phyloP scores from a whole-genome alignment of 2,888 invertebrate genomes.

The Asteroscopus sphinx region DNA sequence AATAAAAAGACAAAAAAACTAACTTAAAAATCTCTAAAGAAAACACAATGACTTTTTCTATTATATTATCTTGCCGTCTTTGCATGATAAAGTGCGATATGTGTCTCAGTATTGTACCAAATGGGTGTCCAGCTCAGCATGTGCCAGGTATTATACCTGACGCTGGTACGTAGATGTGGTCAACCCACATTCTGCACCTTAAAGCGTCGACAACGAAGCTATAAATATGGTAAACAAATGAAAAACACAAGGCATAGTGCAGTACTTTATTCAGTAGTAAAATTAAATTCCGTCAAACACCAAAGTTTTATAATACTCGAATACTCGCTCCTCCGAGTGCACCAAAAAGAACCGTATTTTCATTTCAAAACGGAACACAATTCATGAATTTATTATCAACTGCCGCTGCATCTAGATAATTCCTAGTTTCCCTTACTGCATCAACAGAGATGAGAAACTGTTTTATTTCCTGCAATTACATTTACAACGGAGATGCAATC shows the following conservation, averaged over 20 bases:
- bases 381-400: slow-evolving; percentile 65
- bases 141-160: too few relatives aligned
- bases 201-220: background rate
- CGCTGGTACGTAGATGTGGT: too few relatives aligned
- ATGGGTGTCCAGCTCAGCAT: too few relatives aligned
- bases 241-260: background rate
- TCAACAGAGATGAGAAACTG: slow-evolving; percentile 60
- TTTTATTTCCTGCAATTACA: slow-evolving; percentile 70
- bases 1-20: too few relatives aligned
- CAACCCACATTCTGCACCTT: too few relatives aligned
- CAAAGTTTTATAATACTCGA: slow-evolving; percentile 17
- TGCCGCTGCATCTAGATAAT: slow-evolving; percentile 55
- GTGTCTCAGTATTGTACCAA: too few relatives aligned
- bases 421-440: slow-evolving; percentile 62
- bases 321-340: slow-evolving; percentile 15
- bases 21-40: too few relatives aligned
- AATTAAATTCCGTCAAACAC: slow-evolving; percentile 3
- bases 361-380: slow-evolving; percentile 30
- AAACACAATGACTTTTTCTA: too few relatives aligned
- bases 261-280: slow-evolving; percentile 13
- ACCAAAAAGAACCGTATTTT: slow-evolving; percentile 25
- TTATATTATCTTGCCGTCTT: too few relatives aligned
- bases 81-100: too few relatives aligned
- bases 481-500: slow-evolving; percentile 70
- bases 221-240: background rate